These are phyloP conservation scores for Conops quadrifasciatus DNA, from an alignment of 2,888 invertebrate species.

Conservation along the genomic window DNA sequence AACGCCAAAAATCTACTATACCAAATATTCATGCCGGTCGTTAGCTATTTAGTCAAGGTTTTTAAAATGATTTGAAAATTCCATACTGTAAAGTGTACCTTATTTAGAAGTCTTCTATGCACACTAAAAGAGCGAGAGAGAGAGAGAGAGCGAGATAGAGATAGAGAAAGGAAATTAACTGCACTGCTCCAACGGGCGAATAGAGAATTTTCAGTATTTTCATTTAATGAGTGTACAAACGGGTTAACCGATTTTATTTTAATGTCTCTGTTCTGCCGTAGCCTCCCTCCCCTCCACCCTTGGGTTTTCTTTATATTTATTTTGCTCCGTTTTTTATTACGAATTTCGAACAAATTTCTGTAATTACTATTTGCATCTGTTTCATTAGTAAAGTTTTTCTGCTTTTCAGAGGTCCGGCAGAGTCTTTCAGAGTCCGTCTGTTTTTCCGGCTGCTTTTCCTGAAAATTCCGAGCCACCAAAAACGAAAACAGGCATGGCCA, in stretches of 20 bases:
- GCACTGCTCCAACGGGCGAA: background rate
- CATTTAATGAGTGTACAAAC: constrained; percentile 38
- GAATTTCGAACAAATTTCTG: constrained; percentile 33
- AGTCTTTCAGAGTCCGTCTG: background rate
- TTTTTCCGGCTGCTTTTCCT: constrained; percentile 2
- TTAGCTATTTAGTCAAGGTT: no score
- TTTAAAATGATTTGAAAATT: no score
- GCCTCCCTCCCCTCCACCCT: constrained; percentile 41
- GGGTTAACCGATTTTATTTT: constrained; percentile 38
- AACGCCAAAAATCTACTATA: no score
- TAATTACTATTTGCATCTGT: constrained; percentile 38
- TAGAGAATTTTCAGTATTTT: background rate
- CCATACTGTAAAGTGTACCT: no score
- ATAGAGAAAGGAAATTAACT: no score
- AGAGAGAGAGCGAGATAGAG: no score
- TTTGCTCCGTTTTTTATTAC: constrained; percentile 19
- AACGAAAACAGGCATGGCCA: background rate
- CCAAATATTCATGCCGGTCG: no score
- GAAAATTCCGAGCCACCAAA: constrained; percentile 23
- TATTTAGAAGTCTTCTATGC: no score
- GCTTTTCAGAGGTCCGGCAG: constrained; percentile 3
- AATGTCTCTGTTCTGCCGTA: constrained; percentile 36
- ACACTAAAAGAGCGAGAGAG: no score
- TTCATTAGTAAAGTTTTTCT: constrained; percentile 27
- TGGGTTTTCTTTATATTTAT: background rate